Evolutionary conservation across 2,113 vertebrate species (phyloP).

Genomic region (Rousettus leschenaultii): DNA sequence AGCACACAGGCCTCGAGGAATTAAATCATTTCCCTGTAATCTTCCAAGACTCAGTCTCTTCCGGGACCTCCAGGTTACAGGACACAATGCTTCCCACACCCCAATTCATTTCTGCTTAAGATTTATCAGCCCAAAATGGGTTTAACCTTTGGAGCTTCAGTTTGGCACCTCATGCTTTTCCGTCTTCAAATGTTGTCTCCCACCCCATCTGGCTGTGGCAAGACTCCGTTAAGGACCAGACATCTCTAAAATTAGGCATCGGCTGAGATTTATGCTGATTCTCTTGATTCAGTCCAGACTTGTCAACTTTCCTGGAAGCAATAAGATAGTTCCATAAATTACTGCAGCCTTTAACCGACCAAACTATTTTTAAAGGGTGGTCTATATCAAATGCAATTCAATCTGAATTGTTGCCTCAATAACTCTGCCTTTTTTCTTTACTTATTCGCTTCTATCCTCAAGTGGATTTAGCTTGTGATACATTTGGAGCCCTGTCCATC

Average conservation of each 20-base stretch:
- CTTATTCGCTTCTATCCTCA: slow-evolving; percentile 23
- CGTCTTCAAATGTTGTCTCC: slow-evolving; percentile 68
- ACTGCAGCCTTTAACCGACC: slow-evolving; percentile 60
- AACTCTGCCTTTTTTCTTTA: slow-evolving; percentile 49
- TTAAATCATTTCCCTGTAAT: neutral
- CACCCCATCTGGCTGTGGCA: slow-evolving; percentile 71
- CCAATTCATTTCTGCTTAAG: slow-evolving; percentile 37
- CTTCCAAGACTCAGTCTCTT: neutral
- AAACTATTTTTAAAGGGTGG: slow-evolving; percentile 68
- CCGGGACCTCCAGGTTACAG: neutral
- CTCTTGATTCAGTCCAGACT: slow-evolving; percentile 71
- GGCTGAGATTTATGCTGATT: slow-evolving; percentile 68
- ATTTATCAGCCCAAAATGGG: slow-evolving; percentile 58
- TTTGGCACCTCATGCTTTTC: slow-evolving; percentile 60
- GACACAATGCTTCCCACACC: neutral
- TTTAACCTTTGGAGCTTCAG: slow-evolving; percentile 71
- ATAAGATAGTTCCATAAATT: slow-evolving; percentile 60
- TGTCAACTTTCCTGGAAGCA: slow-evolving; percentile 70
- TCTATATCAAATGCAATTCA: slow-evolving; percentile 68
- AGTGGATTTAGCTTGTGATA: neutral
- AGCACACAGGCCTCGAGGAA: neutral
- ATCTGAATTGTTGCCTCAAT: slow-evolving; percentile 62
- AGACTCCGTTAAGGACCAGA: slow-evolving; percentile 68
- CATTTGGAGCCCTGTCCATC: neutral
- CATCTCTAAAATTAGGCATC: slow-evolving; percentile 72